phyloP scores from a whole-genome alignment of 1,140 invertebrate species.

The Drosophila triauraria region DNA sequence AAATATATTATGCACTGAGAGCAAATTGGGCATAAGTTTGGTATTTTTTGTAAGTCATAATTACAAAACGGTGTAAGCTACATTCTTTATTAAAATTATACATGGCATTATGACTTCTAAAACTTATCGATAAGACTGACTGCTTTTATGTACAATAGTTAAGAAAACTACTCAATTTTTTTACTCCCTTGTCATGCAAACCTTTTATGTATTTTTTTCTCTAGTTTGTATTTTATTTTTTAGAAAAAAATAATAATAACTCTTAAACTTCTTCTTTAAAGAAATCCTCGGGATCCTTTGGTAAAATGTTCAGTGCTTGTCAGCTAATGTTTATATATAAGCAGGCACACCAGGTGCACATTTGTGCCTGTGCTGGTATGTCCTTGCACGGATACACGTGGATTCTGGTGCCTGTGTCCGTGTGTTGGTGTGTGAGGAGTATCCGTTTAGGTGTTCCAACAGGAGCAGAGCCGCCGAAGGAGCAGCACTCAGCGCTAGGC shows the following conservation, averaged over 20 bases:
- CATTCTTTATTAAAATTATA: no score
- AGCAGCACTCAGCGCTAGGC: constrained; percentile 68
- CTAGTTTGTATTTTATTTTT: no score
- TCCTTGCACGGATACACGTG: constrained; percentile 52
- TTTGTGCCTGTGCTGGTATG: constrained; percentile 26
- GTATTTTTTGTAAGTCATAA: neutral
- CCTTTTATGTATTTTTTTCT: no score
- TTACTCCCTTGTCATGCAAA: no score
- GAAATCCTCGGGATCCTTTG: neutral
- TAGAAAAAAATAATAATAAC: neutral
- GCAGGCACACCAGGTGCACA: constrained; percentile 73
- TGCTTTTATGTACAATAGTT: no score
- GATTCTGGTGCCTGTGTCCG: constrained; percentile 17
- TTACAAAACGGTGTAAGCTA: no score
- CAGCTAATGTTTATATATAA: constrained; percentile 48
- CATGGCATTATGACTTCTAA: no score
- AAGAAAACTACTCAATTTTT: no score
- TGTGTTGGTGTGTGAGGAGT: constrained; percentile 39
- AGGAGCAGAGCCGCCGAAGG: constrained; percentile 35
- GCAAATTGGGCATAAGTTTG: neutral
- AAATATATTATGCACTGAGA: constrained; percentile 63
- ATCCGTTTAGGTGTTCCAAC: constrained; percentile 63
- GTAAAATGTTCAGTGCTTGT: constrained; percentile 6
- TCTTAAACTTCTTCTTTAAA: no score
- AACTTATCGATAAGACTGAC: no score